phyloP scores from a whole-genome alignment of 2,888 invertebrate genomes.

The Drosophila ezoana region DNA sequence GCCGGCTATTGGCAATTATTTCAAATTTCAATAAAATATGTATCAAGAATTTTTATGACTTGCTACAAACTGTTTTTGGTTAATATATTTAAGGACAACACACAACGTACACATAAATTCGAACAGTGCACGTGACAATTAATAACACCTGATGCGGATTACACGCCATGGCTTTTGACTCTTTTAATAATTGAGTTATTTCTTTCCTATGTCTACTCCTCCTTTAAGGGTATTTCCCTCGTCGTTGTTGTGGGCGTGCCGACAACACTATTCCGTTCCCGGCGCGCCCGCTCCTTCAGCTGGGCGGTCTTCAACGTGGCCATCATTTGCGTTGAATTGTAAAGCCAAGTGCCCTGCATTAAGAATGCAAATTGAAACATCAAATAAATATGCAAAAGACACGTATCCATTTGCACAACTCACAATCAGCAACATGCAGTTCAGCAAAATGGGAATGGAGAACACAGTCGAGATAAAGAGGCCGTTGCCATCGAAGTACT shows the following conservation, averaged over 20 bases:
- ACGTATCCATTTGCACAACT: constrained; percentile 85
- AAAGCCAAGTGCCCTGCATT: constrained; percentile 93
- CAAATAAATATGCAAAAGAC: background rate
- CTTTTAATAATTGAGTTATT: constrained; percentile 4
- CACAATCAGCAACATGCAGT: constrained; percentile 97
- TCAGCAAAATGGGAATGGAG: constrained; percentile 95
- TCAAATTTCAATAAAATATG: background rate
- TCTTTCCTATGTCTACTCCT: constrained; percentile 37
- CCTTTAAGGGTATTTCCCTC: constrained; percentile 16
- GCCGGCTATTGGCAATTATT: constrained; percentile 8
- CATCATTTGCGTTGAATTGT: constrained; percentile 95
- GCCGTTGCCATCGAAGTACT: constrained; percentile 97
- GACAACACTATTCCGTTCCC: constrained; percentile 76
- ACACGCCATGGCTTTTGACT: constrained; percentile 9
- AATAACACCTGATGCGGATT: constrained; percentile 11
- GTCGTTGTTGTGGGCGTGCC: background rate
- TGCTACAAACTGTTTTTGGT: constrained; percentile 8
- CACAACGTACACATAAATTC: constrained; percentile 4
- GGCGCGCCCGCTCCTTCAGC: constrained; percentile 89
- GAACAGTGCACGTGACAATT: constrained; percentile 6
- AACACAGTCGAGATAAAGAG: constrained; percentile 97
- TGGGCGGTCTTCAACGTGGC: constrained; percentile 93
- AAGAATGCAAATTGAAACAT: constrained; percentile 30
- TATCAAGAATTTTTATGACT: background rate
- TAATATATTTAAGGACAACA: constrained; percentile 33